Evolutionary conservation across 1,140 invertebrate species (phyloP), one percentile per base, ranked within the genome.

Genomic region (Reticulitermes speratus): DNA sequence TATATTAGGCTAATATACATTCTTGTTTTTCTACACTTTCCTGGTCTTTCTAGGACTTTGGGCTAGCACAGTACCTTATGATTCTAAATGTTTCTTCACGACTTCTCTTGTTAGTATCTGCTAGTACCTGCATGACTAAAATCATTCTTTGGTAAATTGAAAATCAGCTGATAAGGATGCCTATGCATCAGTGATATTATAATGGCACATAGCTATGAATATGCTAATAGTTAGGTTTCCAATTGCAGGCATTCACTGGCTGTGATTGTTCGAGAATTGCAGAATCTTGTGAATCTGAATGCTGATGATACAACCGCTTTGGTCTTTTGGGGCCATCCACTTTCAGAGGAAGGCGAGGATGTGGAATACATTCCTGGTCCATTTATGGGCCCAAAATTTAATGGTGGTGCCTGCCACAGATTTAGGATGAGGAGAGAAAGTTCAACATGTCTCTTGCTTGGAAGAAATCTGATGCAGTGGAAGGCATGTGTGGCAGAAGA

Each of bases 391-490:
- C 44, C n/a, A 52, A 55, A 52, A 7, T 75, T 75, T 75, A 75
- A 75, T 75, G n/a, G 8, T 30, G n/a, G 25, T 6, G 7, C 65
- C n/a, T n/a, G 65, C 14, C n/a, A 75, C n/a, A 84, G 6, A n/a
- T 19, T 84, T 52, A 14, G 44, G 16, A 45, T 52, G 23, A 52
- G 44, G 45, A 45, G 59, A 84, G 86, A 86, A 82, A 82, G 82
- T 86, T 90, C 90, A 19, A 91, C 91, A 55, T 92, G 92, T 90
- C 90, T 95, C 82, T 89, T 95, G 32, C 91, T 96, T 85, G 94
- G 93, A 5, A 91, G 95, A 87, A 95, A 95, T 90, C 92, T 94
- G 86, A 90, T 92, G 82, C 94, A 95, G 85, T 96, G 95, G 95
- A 93, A 92, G 88, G 90, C 90, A 25, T 92, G 90, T 19, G 59